A percentile compares a stretch with the other conserved stretches of the same genome.
These are phyloP conservation scores for Paelopatides confundens DNA, from an alignment of 53 echinoderm and acorn worm genomes.

Conservation along the genomic window DNA sequence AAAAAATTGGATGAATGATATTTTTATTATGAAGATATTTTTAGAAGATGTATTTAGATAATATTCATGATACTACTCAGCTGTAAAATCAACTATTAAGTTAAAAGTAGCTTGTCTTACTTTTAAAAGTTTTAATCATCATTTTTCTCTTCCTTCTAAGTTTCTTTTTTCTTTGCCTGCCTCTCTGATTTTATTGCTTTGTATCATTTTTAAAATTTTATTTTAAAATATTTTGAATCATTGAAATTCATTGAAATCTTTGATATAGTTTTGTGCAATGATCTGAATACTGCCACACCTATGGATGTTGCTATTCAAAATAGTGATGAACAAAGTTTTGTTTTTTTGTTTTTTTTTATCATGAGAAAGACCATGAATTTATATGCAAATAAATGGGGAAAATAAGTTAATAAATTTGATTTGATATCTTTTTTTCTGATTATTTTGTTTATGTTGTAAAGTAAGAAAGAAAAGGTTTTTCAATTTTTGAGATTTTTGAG, in stretches of 20 bases:
- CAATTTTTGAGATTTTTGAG: too few relatives aligned
- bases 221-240: background rate
- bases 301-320: background rate
- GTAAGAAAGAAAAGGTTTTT: background rate
- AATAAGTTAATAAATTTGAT: background rate
- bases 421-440: too few relatives aligned
- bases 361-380: conserved; percentile 43
- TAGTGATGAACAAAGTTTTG: background rate
- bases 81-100: too few relatives aligned
- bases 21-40: too few relatives aligned
- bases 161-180: background rate
- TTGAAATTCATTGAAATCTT: background rate
- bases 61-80: too few relatives aligned
- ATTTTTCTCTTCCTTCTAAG: background rate
- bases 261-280: conserved; percentile 48
- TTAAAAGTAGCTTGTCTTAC: too few relatives aligned
- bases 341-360: background rate
- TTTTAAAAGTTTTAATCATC: too few relatives aligned
- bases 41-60: too few relatives aligned
- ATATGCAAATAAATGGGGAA: conserved; percentile 46
- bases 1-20: too few relatives aligned
- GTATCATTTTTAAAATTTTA: background rate
- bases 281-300: background rate
- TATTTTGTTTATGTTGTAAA: too few relatives aligned
- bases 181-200: background rate